Evolutionary conservation across 2,797 vertebrate species (phyloP).

Genomic region (Neopelma chrysocephalum): DNA sequence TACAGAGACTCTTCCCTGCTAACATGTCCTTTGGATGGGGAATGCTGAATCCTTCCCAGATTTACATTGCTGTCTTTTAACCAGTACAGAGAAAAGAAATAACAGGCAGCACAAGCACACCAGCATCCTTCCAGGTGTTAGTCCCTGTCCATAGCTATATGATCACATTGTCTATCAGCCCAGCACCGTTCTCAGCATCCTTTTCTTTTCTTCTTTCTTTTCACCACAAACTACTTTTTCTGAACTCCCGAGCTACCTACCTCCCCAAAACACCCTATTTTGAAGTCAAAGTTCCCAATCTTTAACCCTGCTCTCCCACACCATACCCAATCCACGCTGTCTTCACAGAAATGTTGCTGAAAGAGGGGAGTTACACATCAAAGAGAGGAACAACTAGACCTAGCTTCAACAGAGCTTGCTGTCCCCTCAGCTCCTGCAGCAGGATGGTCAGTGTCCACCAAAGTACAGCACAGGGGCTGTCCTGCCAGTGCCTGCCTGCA

Average conservation of each 20-base stretch:
- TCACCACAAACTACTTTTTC: background rate
- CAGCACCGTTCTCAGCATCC: background rate
- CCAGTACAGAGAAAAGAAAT: background rate
- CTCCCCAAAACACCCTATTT: background rate
- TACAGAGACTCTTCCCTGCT: background rate
- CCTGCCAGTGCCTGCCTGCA: background rate
- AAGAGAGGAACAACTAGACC: background rate
- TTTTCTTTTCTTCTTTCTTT: background rate
- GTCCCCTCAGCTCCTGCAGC: background rate
- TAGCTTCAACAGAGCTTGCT: background rate
- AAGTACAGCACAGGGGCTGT: rapidly evolving
- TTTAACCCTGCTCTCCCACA: background rate
- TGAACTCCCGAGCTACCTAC: background rate
- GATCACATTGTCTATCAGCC: background rate
- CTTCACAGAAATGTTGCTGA: background rate
- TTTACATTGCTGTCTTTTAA: background rate
- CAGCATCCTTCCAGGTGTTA: background rate
- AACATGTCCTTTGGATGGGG: background rate
- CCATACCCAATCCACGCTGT: background rate
- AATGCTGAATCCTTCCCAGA: background rate
- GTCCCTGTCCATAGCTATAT: background rate
- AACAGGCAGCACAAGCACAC: background rate
- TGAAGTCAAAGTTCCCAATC: background rate
- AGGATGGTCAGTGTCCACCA: rapidly evolving
- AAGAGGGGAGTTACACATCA: background rate